Percentiles rank a stretch among this genome's conserved stretches.
These are phyloP conservation scores for Thecocarcelia acutangulata DNA, from an alignment of 2,888 invertebrate genomes.

Conservation along the genomic window DNA sequence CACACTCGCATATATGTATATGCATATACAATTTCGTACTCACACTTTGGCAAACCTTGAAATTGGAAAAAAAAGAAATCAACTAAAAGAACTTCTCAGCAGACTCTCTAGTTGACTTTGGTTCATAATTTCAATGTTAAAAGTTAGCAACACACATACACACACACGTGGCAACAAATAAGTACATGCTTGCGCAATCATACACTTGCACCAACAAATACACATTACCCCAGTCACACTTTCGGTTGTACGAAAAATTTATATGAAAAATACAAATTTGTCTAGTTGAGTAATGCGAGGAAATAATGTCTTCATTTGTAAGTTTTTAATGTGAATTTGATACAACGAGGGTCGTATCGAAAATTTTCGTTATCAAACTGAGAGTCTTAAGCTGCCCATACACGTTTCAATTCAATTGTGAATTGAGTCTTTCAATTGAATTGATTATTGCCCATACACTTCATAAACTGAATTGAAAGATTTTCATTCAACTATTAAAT, in stretches of 20 bases:
- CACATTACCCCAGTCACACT: background rate
- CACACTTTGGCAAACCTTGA: slow-evolving; percentile 1
- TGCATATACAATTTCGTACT: background rate
- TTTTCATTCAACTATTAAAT: too few relatives aligned
- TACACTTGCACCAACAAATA: background rate
- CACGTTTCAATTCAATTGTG: too few relatives aligned
- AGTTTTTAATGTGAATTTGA: slow-evolving; percentile 51
- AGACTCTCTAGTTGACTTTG: slow-evolving; percentile 67
- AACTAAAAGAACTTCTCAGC: slow-evolving; percentile 34
- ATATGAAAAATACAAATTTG: slow-evolving; percentile 59
- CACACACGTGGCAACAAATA: too few relatives aligned
- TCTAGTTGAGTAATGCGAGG: slow-evolving; percentile 58
- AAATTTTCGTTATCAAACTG: background rate
- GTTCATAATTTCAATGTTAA: slow-evolving; percentile 68
- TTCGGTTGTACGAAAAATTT: slow-evolving; percentile 22
- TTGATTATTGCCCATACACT: too few relatives aligned
- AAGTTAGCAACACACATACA: slow-evolving; percentile 33
- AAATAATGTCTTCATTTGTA: slow-evolving; percentile 67
- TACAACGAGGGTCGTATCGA: slow-evolving; percentile 14
- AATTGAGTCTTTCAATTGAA: too few relatives aligned
- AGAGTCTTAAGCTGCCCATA: background rate
- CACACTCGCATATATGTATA: background rate
- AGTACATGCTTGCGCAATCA: too few relatives aligned
- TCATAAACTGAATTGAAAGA: too few relatives aligned
- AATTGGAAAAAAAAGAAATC: slow-evolving; percentile 29